phyloP scores from a whole-genome alignment of 2,113 vertebrate species.

The Calidris pygmaea region DNA sequence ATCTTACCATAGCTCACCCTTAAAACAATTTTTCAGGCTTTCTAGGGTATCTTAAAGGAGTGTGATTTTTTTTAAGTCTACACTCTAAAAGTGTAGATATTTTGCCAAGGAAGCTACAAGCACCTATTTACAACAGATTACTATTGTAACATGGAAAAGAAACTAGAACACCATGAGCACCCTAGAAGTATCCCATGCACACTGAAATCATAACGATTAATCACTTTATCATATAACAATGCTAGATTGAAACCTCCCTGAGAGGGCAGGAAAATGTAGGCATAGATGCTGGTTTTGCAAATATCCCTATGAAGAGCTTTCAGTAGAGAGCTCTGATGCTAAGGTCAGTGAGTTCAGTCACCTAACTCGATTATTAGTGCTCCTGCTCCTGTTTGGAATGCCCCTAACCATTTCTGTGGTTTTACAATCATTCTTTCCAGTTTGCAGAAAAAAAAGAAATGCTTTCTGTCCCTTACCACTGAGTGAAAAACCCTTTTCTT shows the following conservation, averaged over 20 bases:
- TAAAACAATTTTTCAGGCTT: not conserved
- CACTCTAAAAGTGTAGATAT: not conserved
- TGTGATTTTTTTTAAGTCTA: not conserved
- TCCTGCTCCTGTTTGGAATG: not conserved
- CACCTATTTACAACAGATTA: not conserved
- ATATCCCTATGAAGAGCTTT: not conserved
- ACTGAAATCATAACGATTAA: not conserved
- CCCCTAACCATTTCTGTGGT: not conserved
- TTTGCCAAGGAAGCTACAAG: not conserved
- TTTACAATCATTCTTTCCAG: not conserved
- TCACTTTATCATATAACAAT: not conserved
- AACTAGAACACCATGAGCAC: not conserved
- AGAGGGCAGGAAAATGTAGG: not conserved
- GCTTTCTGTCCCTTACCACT: not conserved
- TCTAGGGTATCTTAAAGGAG: not conserved
- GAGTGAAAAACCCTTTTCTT: not conserved
- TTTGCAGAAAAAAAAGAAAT: not conserved
- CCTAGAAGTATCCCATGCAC: not conserved
- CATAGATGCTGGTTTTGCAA: not conserved
- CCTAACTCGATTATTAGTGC: accelerated
- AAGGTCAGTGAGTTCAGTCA: not conserved
- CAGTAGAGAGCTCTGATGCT: not conserved
- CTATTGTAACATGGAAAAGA: not conserved
- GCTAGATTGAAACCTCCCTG: not conserved
- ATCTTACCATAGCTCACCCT: not conserved